These are phyloP conservation scores for Gallinago jamesoni DNA, from an alignment of 2,113 vertebrate species.

Conservation along the genomic window DNA sequence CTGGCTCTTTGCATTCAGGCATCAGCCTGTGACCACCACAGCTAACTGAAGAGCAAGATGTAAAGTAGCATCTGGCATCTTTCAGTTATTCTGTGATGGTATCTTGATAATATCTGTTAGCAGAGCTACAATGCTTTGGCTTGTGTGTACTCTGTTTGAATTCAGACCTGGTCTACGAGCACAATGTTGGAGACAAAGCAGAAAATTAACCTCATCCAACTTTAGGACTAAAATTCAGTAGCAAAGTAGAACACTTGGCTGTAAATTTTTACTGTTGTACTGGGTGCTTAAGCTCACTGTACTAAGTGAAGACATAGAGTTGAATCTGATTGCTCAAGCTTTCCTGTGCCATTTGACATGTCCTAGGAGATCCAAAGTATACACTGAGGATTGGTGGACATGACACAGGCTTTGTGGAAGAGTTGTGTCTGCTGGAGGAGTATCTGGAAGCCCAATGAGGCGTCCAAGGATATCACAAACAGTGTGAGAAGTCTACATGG, in stretches of 20 bases:
- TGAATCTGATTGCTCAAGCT: not conserved
- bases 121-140: not conserved
- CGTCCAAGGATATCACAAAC: not conserved
- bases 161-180: not conserved
- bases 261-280: not conserved
- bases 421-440: not conserved
- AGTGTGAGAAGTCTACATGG: not conserved
- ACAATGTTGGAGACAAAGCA: not conserved
- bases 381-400: not conserved
- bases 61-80: not conserved
- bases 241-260: not conserved
- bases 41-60: not conserved
- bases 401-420: not conserved
- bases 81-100: not conserved
- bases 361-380: not conserved
- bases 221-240: not conserved
- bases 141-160: not conserved
- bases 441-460: not conserved
- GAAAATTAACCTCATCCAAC: not conserved
- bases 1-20: not conserved
- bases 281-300: not conserved
- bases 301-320: not conserved
- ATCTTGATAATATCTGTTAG: not conserved
- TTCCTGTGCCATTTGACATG: not conserved
- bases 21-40: not conserved